A percentile compares a stretch with the other conserved stretches of the same genome.
Conservation (phyloP, 1,140 invertebrate genomes). For the Melipona quadrifasciata region DNA sequence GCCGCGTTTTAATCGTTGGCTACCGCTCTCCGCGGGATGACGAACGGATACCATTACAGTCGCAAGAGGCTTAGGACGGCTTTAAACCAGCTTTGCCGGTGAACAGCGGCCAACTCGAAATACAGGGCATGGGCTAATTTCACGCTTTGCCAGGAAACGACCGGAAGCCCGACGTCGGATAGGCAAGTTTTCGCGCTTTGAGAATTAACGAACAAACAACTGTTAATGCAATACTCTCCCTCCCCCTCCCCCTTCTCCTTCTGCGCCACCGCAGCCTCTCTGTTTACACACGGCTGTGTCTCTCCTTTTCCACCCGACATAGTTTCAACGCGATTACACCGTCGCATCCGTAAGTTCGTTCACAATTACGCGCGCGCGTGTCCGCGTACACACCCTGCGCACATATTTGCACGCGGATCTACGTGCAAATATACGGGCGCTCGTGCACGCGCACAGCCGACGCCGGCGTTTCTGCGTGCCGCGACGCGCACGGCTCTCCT, state of each 20-base stretch:
- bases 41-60: neutral
- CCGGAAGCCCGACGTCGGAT: neutral
- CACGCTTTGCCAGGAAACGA: neutral
- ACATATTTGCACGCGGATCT: conserved; percentile 34
- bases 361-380: neutral
- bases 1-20: neutral
- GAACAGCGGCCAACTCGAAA: neutral
- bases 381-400: conserved; percentile 7
- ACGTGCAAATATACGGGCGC: conserved; percentile 27
- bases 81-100: neutral
- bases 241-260: neutral
- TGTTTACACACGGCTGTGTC: neutral
- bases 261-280: no score
- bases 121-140: neutral
- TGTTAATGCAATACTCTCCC: conserved; percentile 13
- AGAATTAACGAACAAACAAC: conserved; percentile 24
- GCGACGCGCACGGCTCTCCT: neutral
- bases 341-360: conserved; percentile 15
- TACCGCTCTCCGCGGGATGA: neutral
- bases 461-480: conserved; percentile 23
- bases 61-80: neutral
- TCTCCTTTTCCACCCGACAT: neutral
- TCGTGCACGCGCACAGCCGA: neutral
- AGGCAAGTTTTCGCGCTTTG: conserved; percentile 24
- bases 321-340: conserved; percentile 33